phyloP scores from a whole-genome alignment of 2,888 invertebrate species.

The Ganaspis brasiliensis region DNA sequence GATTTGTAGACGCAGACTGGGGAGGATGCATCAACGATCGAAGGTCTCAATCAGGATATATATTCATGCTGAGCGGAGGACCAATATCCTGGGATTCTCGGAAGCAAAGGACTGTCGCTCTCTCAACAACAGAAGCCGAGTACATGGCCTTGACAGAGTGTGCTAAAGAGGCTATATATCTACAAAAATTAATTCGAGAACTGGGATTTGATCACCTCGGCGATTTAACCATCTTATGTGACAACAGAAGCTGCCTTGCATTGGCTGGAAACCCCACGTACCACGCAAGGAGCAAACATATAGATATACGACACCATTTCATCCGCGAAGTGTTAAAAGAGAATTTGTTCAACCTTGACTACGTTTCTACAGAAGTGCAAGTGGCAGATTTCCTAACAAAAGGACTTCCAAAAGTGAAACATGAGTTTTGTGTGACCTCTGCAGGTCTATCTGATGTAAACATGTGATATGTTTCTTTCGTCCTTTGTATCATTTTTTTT shows the following conservation, averaged over 20 bases:
- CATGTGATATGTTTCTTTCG: too few species aligned
- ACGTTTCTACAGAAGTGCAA: neutral
- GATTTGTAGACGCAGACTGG: constrained; percentile 35
- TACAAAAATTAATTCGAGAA: too few species aligned
- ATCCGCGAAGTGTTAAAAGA: neutral
- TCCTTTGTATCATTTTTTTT: too few species aligned
- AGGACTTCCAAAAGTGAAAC: neutral
- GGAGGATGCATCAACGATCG: constrained; percentile 8
- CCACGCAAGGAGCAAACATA: too few species aligned
- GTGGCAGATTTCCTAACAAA: constrained; percentile 1
- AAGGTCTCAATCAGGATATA: constrained; percentile 1
- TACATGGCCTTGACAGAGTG: too few species aligned
- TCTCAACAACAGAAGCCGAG: constrained; percentile 60
- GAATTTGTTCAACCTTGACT: neutral
- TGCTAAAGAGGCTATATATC: too few species aligned
- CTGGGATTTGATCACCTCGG: too few species aligned
- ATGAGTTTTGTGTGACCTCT: neutral
- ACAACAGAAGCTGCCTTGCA: too few species aligned
- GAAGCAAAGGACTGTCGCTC: constrained; percentile 59
- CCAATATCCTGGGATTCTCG: constrained; percentile 57
- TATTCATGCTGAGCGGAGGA: constrained; percentile 48
- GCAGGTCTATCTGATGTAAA: neutral
- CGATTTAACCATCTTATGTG: too few species aligned
- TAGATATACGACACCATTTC: constrained; percentile 49
- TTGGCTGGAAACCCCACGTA: too few species aligned